These are phyloP conservation scores for Apus apus DNA, from an alignment of 2,113 vertebrate species.

Conservation along the genomic window DNA sequence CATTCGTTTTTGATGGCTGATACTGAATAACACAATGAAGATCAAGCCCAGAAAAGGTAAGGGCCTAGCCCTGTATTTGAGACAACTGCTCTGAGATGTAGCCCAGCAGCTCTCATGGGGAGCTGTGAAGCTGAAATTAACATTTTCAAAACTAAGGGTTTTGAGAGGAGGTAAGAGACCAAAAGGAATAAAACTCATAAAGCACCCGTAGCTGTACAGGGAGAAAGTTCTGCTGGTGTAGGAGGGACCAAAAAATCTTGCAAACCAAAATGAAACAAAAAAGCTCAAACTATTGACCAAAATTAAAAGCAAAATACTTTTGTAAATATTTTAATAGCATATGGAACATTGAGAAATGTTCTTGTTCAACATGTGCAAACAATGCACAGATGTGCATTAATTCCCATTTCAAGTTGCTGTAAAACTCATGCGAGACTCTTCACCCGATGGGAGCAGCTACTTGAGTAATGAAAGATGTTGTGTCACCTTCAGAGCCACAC, in stretches of 20 bases:
- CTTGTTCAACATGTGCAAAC: background rate
- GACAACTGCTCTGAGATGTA: background rate
- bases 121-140: background rate
- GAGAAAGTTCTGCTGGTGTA: background rate
- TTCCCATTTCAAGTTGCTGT: background rate
- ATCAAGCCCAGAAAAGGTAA: background rate
- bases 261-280: background rate
- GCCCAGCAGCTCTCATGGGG: background rate
- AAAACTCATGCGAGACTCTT: background rate
- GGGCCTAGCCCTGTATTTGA: background rate
- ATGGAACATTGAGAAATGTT: background rate
- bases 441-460: background rate
- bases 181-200: background rate
- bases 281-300: background rate
- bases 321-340: fast-evolving
- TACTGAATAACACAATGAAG: background rate
- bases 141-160: background rate
- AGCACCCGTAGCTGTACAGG: background rate
- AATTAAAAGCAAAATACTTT: background rate
- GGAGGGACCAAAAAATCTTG: background rate
- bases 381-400: fast-evolving
- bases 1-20: background rate
- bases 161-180: background rate
- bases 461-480: fast-evolving
- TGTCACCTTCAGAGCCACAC: background rate